phyloP scores from a whole-genome alignment of 2,888 invertebrate genomes.

The Panzeria rudis region DNA sequence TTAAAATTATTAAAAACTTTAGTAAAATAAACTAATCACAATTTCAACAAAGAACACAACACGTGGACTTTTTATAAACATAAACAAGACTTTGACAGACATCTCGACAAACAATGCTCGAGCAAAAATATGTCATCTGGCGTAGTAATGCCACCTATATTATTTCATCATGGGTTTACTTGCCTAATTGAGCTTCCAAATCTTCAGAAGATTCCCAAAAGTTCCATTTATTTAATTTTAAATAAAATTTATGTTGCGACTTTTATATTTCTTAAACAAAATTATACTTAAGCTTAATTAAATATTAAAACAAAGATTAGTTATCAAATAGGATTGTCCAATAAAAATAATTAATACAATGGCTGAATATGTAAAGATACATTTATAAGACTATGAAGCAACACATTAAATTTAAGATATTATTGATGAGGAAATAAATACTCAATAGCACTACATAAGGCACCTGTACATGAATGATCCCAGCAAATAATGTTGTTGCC shows the following conservation, averaged over 20 bases:
- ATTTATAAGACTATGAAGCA: background rate
- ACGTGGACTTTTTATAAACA: too few relatives aligned
- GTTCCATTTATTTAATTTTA: too few relatives aligned
- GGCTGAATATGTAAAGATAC: background rate
- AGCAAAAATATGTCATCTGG: too few relatives aligned
- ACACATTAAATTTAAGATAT: constrained; percentile 6
- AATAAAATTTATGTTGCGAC: background rate
- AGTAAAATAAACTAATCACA: too few relatives aligned
- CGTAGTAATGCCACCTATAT: too few relatives aligned
- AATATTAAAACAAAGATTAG: constrained; percentile 1
- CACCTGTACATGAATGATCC: background rate
- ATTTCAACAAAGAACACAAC: too few relatives aligned
- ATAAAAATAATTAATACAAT: background rate
- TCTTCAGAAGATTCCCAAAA: too few relatives aligned
- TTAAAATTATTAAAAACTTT: too few relatives aligned
- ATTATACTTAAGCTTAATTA: constrained; percentile 4
- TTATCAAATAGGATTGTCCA: background rate
- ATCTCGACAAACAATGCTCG: too few relatives aligned
- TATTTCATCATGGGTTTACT: too few relatives aligned
- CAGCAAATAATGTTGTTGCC: background rate
- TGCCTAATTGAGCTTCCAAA: too few relatives aligned
- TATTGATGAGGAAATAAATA: constrained; percentile 45
- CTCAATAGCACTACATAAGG: constrained; percentile 37
- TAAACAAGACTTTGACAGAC: too few relatives aligned
- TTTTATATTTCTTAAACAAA: background rate